Conservation (phyloP, 2,888 invertebrate species). For the Glaucopsyche alexis region DNA sequence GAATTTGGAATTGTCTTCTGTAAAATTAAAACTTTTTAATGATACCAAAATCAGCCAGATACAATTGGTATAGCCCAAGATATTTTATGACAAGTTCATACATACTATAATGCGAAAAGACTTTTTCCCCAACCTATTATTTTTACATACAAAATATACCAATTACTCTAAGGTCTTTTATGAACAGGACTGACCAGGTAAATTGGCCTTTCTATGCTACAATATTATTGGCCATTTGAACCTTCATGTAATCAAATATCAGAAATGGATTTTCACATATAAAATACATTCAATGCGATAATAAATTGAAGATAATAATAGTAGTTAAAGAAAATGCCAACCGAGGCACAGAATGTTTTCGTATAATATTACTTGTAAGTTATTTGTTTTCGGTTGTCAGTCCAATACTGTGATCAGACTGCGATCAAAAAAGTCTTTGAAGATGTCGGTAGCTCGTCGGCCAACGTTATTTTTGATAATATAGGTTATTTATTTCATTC, state of each 20-base stretch:
- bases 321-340: background rate
- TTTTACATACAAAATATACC: too few species aligned
- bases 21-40: too few species aligned
- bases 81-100: too few species aligned
- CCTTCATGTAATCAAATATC: background rate
- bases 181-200: background rate
- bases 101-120: too few species aligned
- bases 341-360: background rate
- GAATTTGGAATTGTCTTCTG: too few species aligned
- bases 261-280: background rate
- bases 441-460: background rate
- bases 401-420: constrained; percentile 16
- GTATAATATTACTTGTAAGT: background rate
- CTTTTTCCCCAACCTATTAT: too few species aligned
- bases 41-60: too few species aligned
- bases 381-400: constrained; percentile 7
- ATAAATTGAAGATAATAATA: background rate
- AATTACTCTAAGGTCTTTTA: background rate
- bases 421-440: constrained; percentile 9
- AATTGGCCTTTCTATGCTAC: background rate
- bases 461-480: background rate
- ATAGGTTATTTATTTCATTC: background rate
- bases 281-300: background rate
- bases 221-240: background rate
- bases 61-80: too few species aligned